Conservation (phyloP, 2,113 vertebrate species). For the Gila orcuttii region DNA sequence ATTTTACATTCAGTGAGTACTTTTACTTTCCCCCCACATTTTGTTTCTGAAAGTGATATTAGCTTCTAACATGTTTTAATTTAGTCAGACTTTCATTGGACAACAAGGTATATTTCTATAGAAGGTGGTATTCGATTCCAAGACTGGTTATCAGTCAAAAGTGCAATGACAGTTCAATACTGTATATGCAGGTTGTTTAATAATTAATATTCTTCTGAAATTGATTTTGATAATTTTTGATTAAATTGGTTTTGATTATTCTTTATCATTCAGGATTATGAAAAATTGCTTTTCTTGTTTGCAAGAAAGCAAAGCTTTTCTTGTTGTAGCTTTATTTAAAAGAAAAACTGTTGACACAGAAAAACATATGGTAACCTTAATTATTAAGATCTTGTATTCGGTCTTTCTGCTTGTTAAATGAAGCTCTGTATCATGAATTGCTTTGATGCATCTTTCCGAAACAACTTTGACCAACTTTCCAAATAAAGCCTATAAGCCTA, state of each 20-base stretch:
- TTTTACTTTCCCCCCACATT: neutral
- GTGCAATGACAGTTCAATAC: neutral
- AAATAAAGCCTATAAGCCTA: neutral
- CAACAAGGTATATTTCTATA: neutral
- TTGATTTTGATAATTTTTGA: too few species aligned
- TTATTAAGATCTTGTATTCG: neutral
- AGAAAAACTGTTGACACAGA: too few species aligned
- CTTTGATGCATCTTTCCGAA: neutral
- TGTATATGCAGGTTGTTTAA: neutral
- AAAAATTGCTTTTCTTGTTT: neutral
- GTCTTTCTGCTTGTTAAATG: too few species aligned
- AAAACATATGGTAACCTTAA: neutral
- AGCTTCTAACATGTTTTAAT: neutral
- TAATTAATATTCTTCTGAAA: too few species aligned
- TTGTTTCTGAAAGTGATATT: neutral
- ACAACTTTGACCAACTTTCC: neutral
- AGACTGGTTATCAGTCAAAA: neutral
- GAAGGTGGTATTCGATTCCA: neutral
- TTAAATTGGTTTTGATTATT: too few species aligned
- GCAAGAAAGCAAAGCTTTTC: too few species aligned
- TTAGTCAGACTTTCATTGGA: neutral
- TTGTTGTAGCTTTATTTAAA: too few species aligned
- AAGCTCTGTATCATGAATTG: neutral
- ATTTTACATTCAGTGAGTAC: neutral
- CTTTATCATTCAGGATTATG: neutral